Base-by-base conservation (phyloP, 2,888 invertebrate genomes). In the Drosophila ustulata region DNA sequence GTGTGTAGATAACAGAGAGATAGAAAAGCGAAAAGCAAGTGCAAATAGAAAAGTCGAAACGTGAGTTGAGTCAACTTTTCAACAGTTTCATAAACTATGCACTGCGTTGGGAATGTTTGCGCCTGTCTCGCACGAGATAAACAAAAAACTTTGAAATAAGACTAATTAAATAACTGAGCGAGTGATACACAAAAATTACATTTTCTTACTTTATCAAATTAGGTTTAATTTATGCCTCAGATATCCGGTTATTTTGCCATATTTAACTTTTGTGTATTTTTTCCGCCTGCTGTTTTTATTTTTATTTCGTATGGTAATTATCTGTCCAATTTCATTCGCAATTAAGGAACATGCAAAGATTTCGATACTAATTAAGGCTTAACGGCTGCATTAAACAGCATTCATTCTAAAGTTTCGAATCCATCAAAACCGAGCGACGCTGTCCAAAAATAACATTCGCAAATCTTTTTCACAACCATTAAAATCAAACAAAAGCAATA, bases 11-110 rank as follows among this genome's bases (percentile, higher is more conserved):
- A 45, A 49, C 59, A 32, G 50, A 50, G 51, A 45, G 30, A 45
- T 26, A 82, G 82, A 82, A 84, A 84, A 84, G 85, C 53, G 71
- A 82, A 78, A 78, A 78, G 86, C 82, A 78, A 78, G 86, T 85
- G 83, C 83, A 88, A 83, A 83, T 75, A 83, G 78, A 64, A 71
- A 41, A 72, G 66, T 41, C 56, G 66, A 69, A 72, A 79, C 87
- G 87, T 87, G 87, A 77, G 73, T 39, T 28, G n/a, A 34, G 34
- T 11, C n/a, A 59, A 45, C 84, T 83, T 87, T 80, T 66, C 55
- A 58, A 70, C 71, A 55, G 66, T 64, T 75, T 58, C 66, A 66
- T 74, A 69, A 67, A 66, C 68, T 67, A 55, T 46, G 61, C 50
- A 66, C 32, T 45, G 51, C 52, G 47, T 23, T 51, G 50, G 39